Conservation (phyloP, 2,888 invertebrate genomes). For the Cheilosia urbana region DNA sequence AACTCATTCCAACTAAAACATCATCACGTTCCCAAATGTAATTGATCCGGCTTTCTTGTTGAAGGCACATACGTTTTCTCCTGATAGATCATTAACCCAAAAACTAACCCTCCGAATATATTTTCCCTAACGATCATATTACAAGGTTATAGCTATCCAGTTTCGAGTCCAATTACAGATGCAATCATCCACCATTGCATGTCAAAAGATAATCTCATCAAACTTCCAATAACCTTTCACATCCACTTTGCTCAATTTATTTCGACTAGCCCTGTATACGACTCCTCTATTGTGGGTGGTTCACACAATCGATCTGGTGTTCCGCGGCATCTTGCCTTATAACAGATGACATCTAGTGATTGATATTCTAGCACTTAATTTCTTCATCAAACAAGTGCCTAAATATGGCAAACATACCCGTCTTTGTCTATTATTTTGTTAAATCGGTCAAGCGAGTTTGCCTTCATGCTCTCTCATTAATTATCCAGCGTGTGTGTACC, state of each 20-base stretch:
- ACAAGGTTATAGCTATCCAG: neutral
- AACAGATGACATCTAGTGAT: conserved; percentile 44
- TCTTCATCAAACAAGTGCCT: neutral
- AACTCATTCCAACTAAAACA: neutral
- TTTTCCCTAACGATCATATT: neutral
- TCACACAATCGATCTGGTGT: neutral
- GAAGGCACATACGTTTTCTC: no score
- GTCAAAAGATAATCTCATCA: conserved; percentile 24
- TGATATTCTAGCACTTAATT: conserved; percentile 19
- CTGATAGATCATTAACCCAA: no score
- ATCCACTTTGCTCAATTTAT: neutral
- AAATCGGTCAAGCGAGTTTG: conserved; percentile 7
- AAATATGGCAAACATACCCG: neutral
- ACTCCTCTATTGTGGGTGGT: neutral
- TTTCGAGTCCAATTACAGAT: conserved; percentile 8
- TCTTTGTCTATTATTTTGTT: conserved; percentile 1
- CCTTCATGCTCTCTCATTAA: neutral
- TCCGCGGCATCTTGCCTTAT: neutral
- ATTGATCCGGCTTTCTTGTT: no score
- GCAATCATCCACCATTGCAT: conserved; percentile 16
- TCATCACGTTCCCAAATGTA: neutral
- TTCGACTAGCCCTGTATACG: neutral
- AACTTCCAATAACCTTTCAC: conserved; percentile 1
- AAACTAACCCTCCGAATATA: neutral
- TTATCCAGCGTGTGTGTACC: neutral